Percentiles rank a stretch among this genome's conserved stretches.
Evolutionary conservation across 2,797 vertebrate species (phyloP).

Genomic region (Monodelphis domestica): DNA sequence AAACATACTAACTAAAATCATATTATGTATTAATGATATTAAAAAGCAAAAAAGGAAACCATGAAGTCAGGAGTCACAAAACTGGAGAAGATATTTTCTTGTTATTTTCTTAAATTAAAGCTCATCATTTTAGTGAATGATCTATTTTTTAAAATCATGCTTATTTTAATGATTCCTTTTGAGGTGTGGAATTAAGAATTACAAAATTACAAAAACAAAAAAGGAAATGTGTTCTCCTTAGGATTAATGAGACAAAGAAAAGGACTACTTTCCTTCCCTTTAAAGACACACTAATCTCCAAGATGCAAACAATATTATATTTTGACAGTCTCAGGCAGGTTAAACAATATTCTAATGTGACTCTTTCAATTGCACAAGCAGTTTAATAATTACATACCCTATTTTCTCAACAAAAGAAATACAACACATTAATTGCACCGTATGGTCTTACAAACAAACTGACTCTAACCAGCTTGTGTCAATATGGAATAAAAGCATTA

Average conservation of each 20-base stretch:
- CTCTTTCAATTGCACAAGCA: slow-evolving; percentile 73
- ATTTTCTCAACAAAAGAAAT: slow-evolving; percentile 79
- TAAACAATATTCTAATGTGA: slow-evolving; percentile 66
- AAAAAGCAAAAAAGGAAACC: background rate
- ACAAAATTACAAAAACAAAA: background rate
- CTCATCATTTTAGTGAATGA: background rate
- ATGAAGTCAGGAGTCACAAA: background rate
- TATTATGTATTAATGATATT: background rate
- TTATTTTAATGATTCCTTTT: background rate
- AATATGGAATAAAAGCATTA: slow-evolving; percentile 85
- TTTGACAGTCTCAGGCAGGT: slow-evolving; percentile 34
- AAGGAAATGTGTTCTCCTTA: background rate
- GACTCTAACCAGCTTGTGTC: slow-evolving; percentile 84
- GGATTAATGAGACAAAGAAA: background rate
- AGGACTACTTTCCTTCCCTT: background rate
- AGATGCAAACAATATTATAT: slow-evolving; percentile 44
- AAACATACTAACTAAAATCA: background rate
- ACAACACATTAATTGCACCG: slow-evolving; percentile 75
- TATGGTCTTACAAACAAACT: slow-evolving; percentile 83
- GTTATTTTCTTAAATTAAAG: background rate
- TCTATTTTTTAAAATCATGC: background rate
- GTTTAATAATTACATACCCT: slow-evolving; percentile 82
- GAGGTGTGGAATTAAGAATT: background rate
- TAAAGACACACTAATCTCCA: slow-evolving; percentile 15
- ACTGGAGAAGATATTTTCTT: background rate